Evolutionary conservation across 2,888 invertebrate species (phyloP).

Genomic region (Drosophila anomalipes): DNA sequence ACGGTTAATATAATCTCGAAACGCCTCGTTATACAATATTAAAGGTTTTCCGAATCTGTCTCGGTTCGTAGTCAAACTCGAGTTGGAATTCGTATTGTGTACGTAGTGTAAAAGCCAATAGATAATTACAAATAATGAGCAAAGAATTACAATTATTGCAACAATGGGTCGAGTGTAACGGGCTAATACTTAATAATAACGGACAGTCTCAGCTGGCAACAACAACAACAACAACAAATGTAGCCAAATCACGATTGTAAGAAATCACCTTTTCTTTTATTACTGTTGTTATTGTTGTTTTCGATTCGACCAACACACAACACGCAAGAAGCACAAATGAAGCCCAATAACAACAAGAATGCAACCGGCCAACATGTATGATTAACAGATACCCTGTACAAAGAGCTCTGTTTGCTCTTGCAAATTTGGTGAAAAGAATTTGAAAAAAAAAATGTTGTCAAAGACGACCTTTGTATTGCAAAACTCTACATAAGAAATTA

Average conservation of each 20-base stretch:
- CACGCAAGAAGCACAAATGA: conserved; percentile 66
- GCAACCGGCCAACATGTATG: background rate
- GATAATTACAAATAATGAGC: conserved; percentile 45
- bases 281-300: conserved; percentile 29
- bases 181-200: conserved; percentile 56
- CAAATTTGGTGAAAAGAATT: background rate
- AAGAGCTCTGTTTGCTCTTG: background rate
- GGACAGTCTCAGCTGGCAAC: conserved; percentile 27
- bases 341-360: conserved; percentile 29
- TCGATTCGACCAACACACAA: conserved; percentile 46
- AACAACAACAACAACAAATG: conserved; percentile 31
- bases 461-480: background rate
- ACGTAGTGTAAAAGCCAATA: conserved; percentile 34
- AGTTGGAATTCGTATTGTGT: background rate
- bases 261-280: conserved; percentile 52
- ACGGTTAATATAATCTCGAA: background rate
- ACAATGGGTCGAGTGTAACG: conserved; percentile 31
- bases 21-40: conserved; percentile 1
- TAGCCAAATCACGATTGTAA: conserved; percentile 66
- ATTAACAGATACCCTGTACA: conserved; percentile 14
- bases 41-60: background rate
- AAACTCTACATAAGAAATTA: background rate
- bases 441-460: background rate
- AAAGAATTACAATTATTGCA: conserved; percentile 54
- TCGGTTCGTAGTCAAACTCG: background rate